Evolutionary conservation across 2,888 invertebrate species (phyloP).

Genomic region (Stegana nigrithorax): DNA sequence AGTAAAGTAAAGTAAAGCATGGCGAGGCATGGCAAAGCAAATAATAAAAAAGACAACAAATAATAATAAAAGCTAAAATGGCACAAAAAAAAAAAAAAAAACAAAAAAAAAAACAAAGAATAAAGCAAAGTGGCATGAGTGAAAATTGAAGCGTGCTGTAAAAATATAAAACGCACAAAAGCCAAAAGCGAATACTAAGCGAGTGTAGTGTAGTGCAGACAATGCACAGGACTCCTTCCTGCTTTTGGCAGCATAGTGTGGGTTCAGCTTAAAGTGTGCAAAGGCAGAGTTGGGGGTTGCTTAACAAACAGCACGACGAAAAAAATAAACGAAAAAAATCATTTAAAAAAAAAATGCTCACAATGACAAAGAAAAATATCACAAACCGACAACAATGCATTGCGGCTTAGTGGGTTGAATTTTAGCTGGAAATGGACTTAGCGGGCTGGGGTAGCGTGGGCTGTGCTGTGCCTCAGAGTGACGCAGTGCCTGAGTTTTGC

Average conservation of each 20-base stretch:
- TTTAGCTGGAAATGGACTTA: neutral
- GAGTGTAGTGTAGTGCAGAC: neutral
- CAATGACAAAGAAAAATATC: conserved; percentile 22
- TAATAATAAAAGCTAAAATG: conserved; percentile 18
- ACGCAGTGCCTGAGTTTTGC: conserved; percentile 23
- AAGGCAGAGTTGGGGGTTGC: neutral
- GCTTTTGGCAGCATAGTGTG: no score
- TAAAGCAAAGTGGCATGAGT: neutral
- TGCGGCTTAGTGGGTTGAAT: conserved; percentile 15
- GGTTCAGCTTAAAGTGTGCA: no score
- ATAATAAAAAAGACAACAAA: conserved; percentile 9
- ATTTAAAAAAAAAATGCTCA: conserved; percentile 21
- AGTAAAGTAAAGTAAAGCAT: neutral
- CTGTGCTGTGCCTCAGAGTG: conserved; percentile 26
- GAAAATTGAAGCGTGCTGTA: neutral
- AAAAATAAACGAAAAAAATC: neutral
- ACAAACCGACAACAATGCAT: neutral
- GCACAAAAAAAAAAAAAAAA: conserved; percentile 16
- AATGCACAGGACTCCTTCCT: neutral
- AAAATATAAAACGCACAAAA: conserved; percentile 3
- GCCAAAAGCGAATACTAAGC: neutral
- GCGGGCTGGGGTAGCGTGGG: conserved; percentile 1
- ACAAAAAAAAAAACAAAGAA: conserved; percentile 1
- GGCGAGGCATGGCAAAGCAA: no score
- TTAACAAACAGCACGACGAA: neutral